Conservation (phyloP, 1,140 invertebrate species). For the Drosophila micromelanica region DNA sequence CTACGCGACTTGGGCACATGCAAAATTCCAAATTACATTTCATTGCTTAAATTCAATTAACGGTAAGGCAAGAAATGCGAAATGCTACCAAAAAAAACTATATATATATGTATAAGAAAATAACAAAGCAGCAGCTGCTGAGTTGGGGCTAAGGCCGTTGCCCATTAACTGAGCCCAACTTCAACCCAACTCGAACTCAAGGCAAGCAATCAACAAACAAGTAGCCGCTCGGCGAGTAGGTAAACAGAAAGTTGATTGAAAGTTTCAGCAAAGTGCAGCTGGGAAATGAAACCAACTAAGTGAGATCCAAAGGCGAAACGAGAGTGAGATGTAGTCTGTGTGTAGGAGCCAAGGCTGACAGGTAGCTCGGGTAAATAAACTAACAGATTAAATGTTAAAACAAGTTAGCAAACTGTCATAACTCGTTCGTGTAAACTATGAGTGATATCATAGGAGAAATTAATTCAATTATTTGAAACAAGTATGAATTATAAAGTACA, state of each 20-base stretch:
- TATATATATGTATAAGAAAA: background rate
- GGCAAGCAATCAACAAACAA: constrained; percentile 61
- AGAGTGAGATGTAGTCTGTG: constrained; percentile 28
- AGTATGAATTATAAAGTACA: background rate
- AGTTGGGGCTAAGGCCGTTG: constrained; percentile 17
- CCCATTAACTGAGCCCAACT: constrained; percentile 36
- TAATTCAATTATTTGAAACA: constrained; percentile 11
- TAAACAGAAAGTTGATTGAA: constrained; percentile 80
- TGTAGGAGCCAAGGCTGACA: constrained; percentile 18
- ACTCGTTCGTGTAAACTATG: constrained; percentile 6
- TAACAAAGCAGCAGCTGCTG: constrained; percentile 12
- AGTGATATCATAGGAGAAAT: constrained; percentile 4
- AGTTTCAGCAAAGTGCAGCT: constrained; percentile 65
- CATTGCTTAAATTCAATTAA: constrained; percentile 81
- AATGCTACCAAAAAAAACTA: constrained; percentile 25
- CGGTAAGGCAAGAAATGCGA: constrained; percentile 47
- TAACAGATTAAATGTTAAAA: constrained; percentile 36
- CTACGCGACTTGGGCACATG: constrained; percentile 64
- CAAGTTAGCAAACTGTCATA: constrained; percentile 31
- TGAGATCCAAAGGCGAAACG: constrained; percentile 19
- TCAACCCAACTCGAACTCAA: constrained; percentile 32
- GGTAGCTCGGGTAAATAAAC: constrained; percentile 4
- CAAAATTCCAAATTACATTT: constrained; percentile 80
- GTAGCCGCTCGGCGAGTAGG: constrained; percentile 52
- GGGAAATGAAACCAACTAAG: constrained; percentile 49